phyloP scores from a whole-genome alignment of 1,140 invertebrate species.

The Colletes latitarsis region DNA sequence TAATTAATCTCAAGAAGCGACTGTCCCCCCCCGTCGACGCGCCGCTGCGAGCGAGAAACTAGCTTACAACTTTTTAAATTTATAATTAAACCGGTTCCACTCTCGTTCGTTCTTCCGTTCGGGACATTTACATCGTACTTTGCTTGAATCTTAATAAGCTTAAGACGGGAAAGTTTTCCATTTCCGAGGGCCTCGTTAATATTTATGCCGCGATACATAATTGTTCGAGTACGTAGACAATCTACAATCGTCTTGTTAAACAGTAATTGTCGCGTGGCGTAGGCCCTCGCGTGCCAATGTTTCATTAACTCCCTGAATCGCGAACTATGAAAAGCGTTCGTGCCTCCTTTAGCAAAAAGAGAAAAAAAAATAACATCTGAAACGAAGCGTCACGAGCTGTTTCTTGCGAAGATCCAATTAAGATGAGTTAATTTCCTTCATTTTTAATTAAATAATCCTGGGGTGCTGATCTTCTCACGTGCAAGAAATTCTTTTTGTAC shows the following conservation, averaged over 20 bases:
- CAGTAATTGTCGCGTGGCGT: background rate
- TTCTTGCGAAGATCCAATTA: too few relatives aligned
- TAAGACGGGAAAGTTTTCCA: background rate
- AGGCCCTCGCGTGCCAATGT: background rate
- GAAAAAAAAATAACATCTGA: too few relatives aligned
- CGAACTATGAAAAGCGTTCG: too few relatives aligned
- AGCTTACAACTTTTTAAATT: constrained; percentile 36
- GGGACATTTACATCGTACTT: background rate
- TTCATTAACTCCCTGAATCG: background rate
- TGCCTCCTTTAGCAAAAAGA: too few relatives aligned
- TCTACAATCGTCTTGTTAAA: constrained; percentile 5
- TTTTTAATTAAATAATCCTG: too few relatives aligned
- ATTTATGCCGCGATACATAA: constrained; percentile 9
- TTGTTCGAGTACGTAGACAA: background rate
- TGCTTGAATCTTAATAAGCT: background rate
- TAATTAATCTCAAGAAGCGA: constrained; percentile 51
- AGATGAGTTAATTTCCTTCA: too few relatives aligned
- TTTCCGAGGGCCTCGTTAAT: background rate
- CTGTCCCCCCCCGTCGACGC: constrained; percentile 41
- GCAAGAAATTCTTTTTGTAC: too few relatives aligned
- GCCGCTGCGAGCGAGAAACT: constrained; percentile 16
- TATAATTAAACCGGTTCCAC: constrained; percentile 22
- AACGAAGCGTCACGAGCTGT: too few relatives aligned
- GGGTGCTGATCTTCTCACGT: too few relatives aligned
- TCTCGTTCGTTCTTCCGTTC: background rate